phyloP scores from a whole-genome alignment of 2,797 vertebrate genomes.

The Platalea minor region DNA sequence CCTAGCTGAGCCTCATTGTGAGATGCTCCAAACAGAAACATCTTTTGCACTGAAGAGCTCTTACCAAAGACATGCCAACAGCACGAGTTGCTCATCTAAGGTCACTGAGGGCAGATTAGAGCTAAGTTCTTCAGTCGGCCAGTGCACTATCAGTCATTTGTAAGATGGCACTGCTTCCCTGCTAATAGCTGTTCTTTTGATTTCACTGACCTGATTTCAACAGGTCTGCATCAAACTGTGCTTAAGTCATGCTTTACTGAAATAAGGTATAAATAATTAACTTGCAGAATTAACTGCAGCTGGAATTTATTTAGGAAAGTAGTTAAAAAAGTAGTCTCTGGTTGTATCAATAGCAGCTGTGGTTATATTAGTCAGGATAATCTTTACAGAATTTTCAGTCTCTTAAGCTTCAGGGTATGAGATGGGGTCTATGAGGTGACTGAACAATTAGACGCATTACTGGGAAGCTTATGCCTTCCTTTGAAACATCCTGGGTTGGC shows the following conservation, averaged over 20 bases:
- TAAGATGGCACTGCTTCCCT: neutral
- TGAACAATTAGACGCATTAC: neutral
- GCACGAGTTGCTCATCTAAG: neutral
- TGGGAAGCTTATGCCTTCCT: neutral
- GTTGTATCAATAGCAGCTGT: neutral
- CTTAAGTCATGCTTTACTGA: neutral
- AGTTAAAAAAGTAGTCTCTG: neutral
- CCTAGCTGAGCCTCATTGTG: neutral
- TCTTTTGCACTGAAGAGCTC: neutral
- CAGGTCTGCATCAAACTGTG: neutral
- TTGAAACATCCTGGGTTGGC: neutral
- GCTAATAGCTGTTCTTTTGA: neutral
- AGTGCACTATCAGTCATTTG: neutral
- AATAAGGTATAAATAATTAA: slow-evolving; percentile 23
- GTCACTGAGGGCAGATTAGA: neutral
- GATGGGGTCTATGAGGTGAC: neutral
- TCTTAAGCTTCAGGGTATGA: neutral
- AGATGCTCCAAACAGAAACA: neutral
- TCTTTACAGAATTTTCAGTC: neutral
- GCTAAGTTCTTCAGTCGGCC: neutral
- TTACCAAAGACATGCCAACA: neutral
- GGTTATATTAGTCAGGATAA: neutral
- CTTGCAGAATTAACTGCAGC: slow-evolving; percentile 10
- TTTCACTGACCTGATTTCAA: neutral
- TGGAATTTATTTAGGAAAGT: neutral